A percentile compares a stretch with the other conserved stretches of the same genome.
phyloP scores from a whole-genome alignment of 2,888 invertebrate species.

The Notocelia uddmanniana region DNA sequence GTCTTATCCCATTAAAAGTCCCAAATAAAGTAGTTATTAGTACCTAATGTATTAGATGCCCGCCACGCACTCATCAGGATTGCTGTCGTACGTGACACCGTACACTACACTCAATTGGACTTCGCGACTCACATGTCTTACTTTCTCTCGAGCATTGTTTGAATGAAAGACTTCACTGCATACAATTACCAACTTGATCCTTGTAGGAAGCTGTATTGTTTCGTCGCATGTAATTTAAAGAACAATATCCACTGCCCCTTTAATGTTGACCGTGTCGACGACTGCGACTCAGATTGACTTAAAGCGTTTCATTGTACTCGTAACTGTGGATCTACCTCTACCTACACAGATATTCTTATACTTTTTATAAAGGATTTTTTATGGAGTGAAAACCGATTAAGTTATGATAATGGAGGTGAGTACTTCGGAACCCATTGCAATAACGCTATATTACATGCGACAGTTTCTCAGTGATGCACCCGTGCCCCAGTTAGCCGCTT shows the following conservation, averaged over 20 bases:
- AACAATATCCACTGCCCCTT: background rate
- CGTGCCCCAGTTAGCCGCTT: slow-evolving; percentile 50
- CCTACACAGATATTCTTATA: background rate
- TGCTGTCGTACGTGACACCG: slow-evolving; percentile 69
- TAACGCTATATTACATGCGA: slow-evolving; percentile 28
- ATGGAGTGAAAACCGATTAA: background rate
- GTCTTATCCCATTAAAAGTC: slow-evolving; percentile 1
- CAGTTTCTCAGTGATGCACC: slow-evolving; percentile 49
- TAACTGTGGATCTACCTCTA: background rate
- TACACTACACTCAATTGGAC: slow-evolving; percentile 63
- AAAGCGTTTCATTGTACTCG: background rate
- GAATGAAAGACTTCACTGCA: slow-evolving; percentile 24
- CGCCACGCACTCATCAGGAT: slow-evolving; percentile 32
- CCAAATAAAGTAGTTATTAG: slow-evolving; percentile 45
- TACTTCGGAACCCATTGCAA: slow-evolving; percentile 19
- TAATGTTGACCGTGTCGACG: background rate
- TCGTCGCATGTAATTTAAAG: background rate
- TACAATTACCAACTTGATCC: slow-evolving; percentile 32
- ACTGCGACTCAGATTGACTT: too few species aligned
- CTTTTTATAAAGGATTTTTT: slow-evolving; percentile 5
- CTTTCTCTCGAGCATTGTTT: slow-evolving; percentile 61
- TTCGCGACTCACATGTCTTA: slow-evolving; percentile 57
- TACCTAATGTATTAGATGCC: background rate
- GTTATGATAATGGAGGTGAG: slow-evolving; percentile 13
- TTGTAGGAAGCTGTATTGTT: slow-evolving; percentile 14